A percentile compares a stretch with the other conserved stretches of the same genome.
These are phyloP conservation scores for Stenurella melanura DNA, from an alignment of 2,888 invertebrate species.

Conservation along the genomic window DNA sequence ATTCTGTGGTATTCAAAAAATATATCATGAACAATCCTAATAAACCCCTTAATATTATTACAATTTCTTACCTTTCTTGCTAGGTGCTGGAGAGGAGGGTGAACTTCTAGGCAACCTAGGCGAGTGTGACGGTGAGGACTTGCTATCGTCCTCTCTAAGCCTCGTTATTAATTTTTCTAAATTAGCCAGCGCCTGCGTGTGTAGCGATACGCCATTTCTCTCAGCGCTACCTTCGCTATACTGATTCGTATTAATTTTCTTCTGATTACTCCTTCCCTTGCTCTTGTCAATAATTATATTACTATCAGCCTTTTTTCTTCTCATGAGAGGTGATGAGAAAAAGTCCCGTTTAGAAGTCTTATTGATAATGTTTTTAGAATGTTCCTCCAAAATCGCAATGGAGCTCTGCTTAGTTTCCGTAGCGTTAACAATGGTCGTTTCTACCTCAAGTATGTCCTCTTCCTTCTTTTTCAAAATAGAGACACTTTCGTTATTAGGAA, in stretches of 20 bases:
- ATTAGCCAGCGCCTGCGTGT: conserved; percentile 76
- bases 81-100: conserved; percentile 84
- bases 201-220: conserved; percentile 66
- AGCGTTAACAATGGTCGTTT: conserved; percentile 51
- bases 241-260: conserved; percentile 51
- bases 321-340: conserved; percentile 71
- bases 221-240: conserved; percentile 50
- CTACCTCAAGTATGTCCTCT: conserved; percentile 66
- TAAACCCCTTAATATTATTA: too few relatives aligned
- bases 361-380: conserved; percentile 60
- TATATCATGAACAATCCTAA: too few relatives aligned
- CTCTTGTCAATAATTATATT: conserved; percentile 53
- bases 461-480: conserved; percentile 61
- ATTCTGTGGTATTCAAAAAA: too few relatives aligned
- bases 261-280: conserved; percentile 66
- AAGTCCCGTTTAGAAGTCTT: conserved; percentile 69
- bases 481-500: conserved; percentile 73
- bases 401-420: conserved; percentile 58
- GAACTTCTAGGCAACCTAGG: conserved; percentile 84
- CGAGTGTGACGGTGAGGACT: conserved; percentile 74
- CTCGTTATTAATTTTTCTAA: conserved; percentile 77
- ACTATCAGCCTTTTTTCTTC: conserved; percentile 70
- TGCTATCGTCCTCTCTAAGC: conserved; percentile 75
- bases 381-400: conserved; percentile 43
- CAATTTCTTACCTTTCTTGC: conserved; percentile 76